A percentile compares a stretch with the other conserved stretches of the same genome.
phyloP scores from a whole-genome alignment of 2,888 invertebrate species.

The Schizotus pectinicornis region DNA sequence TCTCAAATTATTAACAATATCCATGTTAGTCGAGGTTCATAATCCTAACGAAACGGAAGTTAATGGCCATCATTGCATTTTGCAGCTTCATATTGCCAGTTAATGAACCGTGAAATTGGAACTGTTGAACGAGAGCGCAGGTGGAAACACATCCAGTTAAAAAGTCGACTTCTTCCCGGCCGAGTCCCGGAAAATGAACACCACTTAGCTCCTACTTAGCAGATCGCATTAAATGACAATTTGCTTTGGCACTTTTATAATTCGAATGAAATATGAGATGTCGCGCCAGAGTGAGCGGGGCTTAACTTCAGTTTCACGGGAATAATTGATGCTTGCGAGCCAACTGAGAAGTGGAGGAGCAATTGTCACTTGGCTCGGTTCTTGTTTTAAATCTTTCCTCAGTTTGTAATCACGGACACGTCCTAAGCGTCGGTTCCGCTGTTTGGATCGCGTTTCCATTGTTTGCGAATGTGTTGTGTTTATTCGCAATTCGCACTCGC shows the following conservation, averaged over 20 bases:
- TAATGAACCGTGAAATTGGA: background rate
- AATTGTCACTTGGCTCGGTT: conserved; percentile 13
- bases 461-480: conserved; percentile 9
- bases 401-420: conserved; percentile 8
- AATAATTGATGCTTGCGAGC: conserved; percentile 23
- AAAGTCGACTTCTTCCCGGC: background rate
- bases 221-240: conserved; percentile 11
- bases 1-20: too few relatives aligned
- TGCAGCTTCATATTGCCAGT: too few relatives aligned
- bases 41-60: too few relatives aligned
- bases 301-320: conserved; percentile 19
- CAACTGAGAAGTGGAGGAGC: conserved; percentile 21
- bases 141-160: background rate
- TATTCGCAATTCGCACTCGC: conserved; percentile 1
- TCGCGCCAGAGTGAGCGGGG: conserved; percentile 10
- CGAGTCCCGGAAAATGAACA: conserved; percentile 5
- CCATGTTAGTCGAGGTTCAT: too few relatives aligned
- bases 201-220: background rate
- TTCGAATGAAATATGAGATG: conserved; percentile 24
- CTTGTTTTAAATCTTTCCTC: conserved; percentile 11
- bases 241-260: conserved; percentile 27
- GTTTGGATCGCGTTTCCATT: conserved; percentile 16
- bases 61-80: too few relatives aligned
- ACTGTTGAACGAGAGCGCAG: background rate
- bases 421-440: conserved; percentile 4